A percentile compares a stretch with the other conserved stretches of the same genome.
Evolutionary conservation across 1,140 invertebrate species (phyloP).

Genomic region (Metopolophium dirhodum): DNA sequence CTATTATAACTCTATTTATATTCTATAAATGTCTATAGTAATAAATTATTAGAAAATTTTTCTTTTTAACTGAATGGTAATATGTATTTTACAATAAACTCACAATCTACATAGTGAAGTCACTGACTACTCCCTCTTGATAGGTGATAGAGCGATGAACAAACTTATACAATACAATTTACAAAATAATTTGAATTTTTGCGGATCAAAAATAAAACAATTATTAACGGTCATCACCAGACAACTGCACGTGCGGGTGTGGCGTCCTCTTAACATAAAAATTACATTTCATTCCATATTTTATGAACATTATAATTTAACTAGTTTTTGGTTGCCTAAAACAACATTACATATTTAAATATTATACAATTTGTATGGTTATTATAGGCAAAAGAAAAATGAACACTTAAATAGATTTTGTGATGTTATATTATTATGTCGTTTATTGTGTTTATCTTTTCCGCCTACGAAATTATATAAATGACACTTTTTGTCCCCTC

Average conservation of each 20-base stretch:
- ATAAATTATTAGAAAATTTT: not conserved
- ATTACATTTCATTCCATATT: not conserved
- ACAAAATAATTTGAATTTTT: not conserved
- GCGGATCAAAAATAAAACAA: not conserved
- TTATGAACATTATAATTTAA: not conserved
- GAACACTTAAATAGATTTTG: constrained; percentile 13
- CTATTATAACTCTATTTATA: not conserved
- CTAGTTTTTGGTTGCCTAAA: not conserved
- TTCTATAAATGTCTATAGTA: not conserved
- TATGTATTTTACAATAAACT: not conserved
- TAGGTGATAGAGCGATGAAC: not conserved
- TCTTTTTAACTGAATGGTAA: not conserved
- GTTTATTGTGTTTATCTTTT: constrained; percentile 35
- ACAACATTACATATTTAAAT: not conserved
- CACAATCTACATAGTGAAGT: not conserved
- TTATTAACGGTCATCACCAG: not conserved
- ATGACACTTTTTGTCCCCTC: not conserved
- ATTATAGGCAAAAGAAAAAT: not conserved
- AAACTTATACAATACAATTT: not conserved
- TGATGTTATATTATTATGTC: not conserved
- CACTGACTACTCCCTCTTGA: not conserved
- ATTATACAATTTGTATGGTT: not conserved
- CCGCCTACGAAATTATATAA: constrained; percentile 13
- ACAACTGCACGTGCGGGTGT: not conserved
- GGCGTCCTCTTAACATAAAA: not conserved